These are phyloP conservation scores for Hyles lineata DNA, from an alignment of 2,888 invertebrate species.

Conservation along the genomic window DNA sequence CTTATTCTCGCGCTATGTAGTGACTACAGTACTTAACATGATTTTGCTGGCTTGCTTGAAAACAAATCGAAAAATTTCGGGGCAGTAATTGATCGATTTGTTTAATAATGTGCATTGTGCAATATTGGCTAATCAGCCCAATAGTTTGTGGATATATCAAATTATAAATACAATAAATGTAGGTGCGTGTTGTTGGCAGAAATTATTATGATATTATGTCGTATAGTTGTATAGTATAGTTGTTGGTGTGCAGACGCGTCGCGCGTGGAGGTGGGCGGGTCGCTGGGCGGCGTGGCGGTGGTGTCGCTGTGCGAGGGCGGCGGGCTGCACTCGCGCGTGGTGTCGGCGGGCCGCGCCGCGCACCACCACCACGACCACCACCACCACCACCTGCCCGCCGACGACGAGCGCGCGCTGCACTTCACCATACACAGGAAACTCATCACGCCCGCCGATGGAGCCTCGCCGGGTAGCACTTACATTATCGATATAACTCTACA, in stretches of 20 bases:
- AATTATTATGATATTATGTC: too few species aligned
- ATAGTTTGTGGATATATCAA: too few species aligned
- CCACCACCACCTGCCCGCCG: slow-evolving; percentile 38
- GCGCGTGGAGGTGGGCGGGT: slow-evolving; percentile 90
- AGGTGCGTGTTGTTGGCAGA: too few species aligned
- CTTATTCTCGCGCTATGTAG: too few species aligned
- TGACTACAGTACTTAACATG: too few species aligned
- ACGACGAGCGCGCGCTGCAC: slow-evolving; percentile 65
- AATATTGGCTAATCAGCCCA: too few species aligned
- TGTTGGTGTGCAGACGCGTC: slow-evolving; percentile 64
- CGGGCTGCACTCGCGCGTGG: slow-evolving; percentile 92
- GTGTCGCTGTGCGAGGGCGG: slow-evolving; percentile 94
- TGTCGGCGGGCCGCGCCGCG: slow-evolving; percentile 92
- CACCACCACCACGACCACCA: slow-evolving; percentile 55
- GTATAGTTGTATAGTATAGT: too few species aligned
- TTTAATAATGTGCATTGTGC: too few species aligned
- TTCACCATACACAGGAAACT: slow-evolving; percentile 62
- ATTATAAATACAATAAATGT: too few species aligned
- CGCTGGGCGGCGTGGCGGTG: slow-evolving; percentile 95
- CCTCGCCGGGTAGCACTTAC: slow-evolving; percentile 53
- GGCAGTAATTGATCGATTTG: too few species aligned
- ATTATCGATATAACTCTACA: neutral
- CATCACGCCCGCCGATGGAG: slow-evolving; percentile 43
- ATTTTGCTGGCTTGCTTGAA: too few species aligned
- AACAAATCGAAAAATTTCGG: too few species aligned